phyloP scores from a whole-genome alignment of 2,888 invertebrate species.

The Andrena praecox region DNA sequence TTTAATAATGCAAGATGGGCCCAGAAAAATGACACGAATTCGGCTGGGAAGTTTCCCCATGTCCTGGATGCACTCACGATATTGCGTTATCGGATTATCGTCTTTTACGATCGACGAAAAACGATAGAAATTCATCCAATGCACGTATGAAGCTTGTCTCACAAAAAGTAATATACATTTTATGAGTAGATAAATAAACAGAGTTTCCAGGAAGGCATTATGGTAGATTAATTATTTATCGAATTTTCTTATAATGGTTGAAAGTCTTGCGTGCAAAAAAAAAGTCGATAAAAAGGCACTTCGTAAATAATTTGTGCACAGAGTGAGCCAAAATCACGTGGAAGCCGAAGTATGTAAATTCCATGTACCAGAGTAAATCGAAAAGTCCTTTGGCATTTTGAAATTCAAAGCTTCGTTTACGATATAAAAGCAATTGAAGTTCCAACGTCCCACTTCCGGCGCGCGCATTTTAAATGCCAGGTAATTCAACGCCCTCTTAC shows the following conservation, averaged over 20 bases:
- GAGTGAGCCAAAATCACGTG: no score
- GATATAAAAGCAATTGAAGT: background rate
- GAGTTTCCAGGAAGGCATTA: background rate
- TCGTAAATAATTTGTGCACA: no score
- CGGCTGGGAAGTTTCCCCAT: background rate
- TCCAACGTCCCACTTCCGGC: background rate
- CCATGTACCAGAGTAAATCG: background rate
- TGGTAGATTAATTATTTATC: no score
- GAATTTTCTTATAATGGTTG: no score
- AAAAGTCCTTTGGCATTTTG: background rate
- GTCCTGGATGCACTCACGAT: background rate
- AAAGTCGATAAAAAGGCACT: no score
- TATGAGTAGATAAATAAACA: background rate
- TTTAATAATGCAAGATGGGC: background rate
- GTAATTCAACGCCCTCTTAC: background rate
- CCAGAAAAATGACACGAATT: background rate
- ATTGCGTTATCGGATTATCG: slow-evolving; percentile 4
- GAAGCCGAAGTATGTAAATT: no score
- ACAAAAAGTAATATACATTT: slow-evolving; percentile 2
- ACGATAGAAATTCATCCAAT: background rate
- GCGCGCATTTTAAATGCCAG: no score
- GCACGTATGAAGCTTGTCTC: background rate
- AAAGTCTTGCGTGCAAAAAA: no score
- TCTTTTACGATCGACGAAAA: slow-evolving; percentile 8
- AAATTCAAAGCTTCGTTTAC: background rate